Evolutionary conservation across 2,797 vertebrate species (phyloP).

Genomic region (Poecilia velifera): DNA sequence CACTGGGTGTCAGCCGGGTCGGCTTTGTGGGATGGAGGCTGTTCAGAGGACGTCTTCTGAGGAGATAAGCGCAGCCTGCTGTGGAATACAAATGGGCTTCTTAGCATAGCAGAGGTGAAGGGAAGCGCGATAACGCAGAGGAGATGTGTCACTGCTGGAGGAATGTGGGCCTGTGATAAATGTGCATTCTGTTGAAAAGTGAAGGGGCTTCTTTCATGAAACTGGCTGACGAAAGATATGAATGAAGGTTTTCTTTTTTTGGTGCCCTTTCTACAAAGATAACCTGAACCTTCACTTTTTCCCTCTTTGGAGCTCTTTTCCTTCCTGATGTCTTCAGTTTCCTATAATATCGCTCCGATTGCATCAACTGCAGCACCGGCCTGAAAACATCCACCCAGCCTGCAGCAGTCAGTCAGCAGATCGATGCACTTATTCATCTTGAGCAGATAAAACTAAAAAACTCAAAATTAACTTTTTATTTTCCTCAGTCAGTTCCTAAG

Average conservation of each 20-base stretch:
- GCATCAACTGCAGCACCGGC: background rate
- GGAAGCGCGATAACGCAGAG: conserved; percentile 52
- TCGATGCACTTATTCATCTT: background rate
- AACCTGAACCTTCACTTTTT: background rate
- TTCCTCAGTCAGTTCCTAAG: background rate
- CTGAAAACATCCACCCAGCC: background rate
- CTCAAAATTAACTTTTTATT: background rate
- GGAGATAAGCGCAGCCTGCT: conserved; percentile 65
- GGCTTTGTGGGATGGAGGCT: conserved; percentile 53
- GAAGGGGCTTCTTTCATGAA: background rate
- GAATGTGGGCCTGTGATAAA: conserved; percentile 27
- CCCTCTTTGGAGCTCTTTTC: background rate
- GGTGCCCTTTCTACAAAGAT: background rate
- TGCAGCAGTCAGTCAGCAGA: background rate
- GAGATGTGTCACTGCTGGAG: conserved; percentile 45
- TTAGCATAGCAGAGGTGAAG: conserved; percentile 66
- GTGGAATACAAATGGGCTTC: conserved; percentile 71
- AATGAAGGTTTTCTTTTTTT: background rate
- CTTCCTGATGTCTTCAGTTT: background rate
- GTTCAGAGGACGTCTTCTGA: conserved; percentile 61
- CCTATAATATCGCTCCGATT: too few species aligned
- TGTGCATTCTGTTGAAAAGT: conserved; percentile 17
- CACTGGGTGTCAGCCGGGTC: conserved; percentile 59
- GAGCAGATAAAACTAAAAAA: background rate
- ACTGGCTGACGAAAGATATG: background rate